Evolutionary conservation across 2,113 vertebrate species (phyloP).

Genomic region (Grus americana): DNA sequence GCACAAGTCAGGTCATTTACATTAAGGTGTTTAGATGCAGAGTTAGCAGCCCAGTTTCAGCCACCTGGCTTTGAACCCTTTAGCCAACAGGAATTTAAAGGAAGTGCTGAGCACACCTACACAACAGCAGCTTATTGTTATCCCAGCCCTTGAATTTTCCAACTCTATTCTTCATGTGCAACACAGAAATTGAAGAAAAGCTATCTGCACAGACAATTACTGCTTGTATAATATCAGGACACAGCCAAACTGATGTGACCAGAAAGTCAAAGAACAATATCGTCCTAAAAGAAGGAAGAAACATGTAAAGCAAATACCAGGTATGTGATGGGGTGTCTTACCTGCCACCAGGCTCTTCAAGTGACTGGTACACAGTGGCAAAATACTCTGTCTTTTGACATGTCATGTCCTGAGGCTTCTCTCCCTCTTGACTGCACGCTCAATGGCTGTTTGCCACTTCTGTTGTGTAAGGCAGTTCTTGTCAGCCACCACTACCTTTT

Average conservation of each 20-base stretch:
- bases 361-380: neutral
- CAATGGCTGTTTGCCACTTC: neutral
- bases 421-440: neutral
- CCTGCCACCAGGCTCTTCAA: neutral
- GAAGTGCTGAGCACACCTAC: neutral
- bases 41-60: neutral
- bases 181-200: neutral
- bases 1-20: neutral
- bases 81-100: neutral
- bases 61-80: neutral
- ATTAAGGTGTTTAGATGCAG: neutral
- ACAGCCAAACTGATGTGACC: neutral
- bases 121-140: neutral
- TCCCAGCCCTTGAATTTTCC: neutral
- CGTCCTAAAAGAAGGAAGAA: neutral
- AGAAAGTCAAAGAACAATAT: neutral
- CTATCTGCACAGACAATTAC: neutral
- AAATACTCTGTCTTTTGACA: neutral
- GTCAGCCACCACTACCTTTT: neutral
- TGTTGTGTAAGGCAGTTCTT: neutral
- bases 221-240: neutral
- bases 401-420: neutral
- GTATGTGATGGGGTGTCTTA: neutral
- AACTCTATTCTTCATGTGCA: neutral
- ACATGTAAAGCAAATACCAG: neutral